These are phyloP conservation scores for Drosophila baimaii DNA, from an alignment of 1,140 invertebrate species.

Conservation along the genomic window DNA sequence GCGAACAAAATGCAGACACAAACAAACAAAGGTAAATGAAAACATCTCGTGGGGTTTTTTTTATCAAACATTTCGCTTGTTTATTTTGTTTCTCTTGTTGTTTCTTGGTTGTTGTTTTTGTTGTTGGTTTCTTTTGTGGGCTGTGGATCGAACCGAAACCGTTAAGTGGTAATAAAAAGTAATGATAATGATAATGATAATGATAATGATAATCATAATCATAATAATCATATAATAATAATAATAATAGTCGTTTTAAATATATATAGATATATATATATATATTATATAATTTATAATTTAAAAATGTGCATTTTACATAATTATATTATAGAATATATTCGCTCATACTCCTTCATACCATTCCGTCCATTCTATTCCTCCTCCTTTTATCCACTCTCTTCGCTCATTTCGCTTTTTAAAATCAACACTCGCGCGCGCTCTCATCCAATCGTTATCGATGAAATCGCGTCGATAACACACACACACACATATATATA, in stretches of 20 bases:
- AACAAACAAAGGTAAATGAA: slow-evolving; percentile 31
- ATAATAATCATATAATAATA: slow-evolving; percentile 40
- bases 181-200: too few relatives aligned
- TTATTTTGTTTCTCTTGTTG: slow-evolving; percentile 64
- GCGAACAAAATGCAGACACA: not conserved
- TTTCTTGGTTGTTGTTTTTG: slow-evolving; percentile 32
- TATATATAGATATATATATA: slow-evolving; percentile 18
- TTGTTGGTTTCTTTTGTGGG: slow-evolving; percentile 40
- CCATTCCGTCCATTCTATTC: slow-evolving; percentile 5
- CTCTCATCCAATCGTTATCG: slow-evolving; percentile 30
- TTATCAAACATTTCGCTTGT: slow-evolving; percentile 65
- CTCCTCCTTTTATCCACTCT: slow-evolving; percentile 1
- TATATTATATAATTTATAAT: slow-evolving; percentile 40
- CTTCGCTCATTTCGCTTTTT: not conserved
- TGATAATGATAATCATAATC: slow-evolving; percentile 35
- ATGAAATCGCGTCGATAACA: slow-evolving; percentile 32
- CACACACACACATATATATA: slow-evolving; percentile 32
- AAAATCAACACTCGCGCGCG: slow-evolving; percentile 51
- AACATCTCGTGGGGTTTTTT: slow-evolving; percentile 27
- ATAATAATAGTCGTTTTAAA: slow-evolving; percentile 35
- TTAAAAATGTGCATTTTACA: slow-evolving; percentile 52
- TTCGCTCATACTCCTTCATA: slow-evolving; percentile 37
- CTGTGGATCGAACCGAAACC: slow-evolving; percentile 41
- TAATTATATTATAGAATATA: slow-evolving; percentile 48
- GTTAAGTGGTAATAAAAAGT: slow-evolving; percentile 51